Evolutionary conservation across 2,113 vertebrate genomes (phyloP).

Genomic region (Chamaetylas fuelleborni): DNA sequence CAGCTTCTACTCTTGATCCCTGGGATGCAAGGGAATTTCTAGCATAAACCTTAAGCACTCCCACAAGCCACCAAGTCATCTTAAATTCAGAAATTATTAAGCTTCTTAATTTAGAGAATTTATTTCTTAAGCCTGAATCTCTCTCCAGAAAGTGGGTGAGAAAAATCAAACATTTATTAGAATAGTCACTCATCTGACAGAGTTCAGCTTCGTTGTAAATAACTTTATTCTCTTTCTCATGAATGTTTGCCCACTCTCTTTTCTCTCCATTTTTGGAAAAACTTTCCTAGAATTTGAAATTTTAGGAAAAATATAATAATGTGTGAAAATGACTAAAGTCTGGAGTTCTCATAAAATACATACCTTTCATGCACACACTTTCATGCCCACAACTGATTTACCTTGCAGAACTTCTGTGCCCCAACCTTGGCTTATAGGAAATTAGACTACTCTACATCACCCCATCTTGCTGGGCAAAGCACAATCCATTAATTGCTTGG

Average conservation of each 20-base stretch:
- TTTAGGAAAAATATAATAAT: background rate
- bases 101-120: conserved; percentile 78
- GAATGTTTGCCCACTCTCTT: background rate
- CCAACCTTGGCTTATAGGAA: background rate
- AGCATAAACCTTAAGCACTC: conserved; percentile 63
- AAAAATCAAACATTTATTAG: conserved; percentile 63
- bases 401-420: background rate
- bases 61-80: conserved; percentile 63
- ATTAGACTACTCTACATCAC: background rate
- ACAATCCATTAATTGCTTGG: background rate
- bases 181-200: conserved; percentile 60
- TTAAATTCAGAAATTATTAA: conserved; percentile 74
- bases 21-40: conserved; percentile 66
- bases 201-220: conserved; percentile 54
- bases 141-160: conserved; percentile 35
- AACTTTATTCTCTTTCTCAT: background rate
- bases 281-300: background rate
- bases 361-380: background rate
- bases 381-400: background rate
- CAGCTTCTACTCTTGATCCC: conserved; percentile 62
- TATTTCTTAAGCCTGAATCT: conserved; percentile 66
- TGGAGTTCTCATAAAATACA: background rate
- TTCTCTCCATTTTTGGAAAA: conserved; percentile 1
- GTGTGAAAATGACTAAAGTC: background rate
- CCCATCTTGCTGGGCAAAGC: background rate